Evolutionary conservation across 2,113 vertebrate genomes (phyloP).

Genomic region (Cyprinodon variegatus): DNA sequence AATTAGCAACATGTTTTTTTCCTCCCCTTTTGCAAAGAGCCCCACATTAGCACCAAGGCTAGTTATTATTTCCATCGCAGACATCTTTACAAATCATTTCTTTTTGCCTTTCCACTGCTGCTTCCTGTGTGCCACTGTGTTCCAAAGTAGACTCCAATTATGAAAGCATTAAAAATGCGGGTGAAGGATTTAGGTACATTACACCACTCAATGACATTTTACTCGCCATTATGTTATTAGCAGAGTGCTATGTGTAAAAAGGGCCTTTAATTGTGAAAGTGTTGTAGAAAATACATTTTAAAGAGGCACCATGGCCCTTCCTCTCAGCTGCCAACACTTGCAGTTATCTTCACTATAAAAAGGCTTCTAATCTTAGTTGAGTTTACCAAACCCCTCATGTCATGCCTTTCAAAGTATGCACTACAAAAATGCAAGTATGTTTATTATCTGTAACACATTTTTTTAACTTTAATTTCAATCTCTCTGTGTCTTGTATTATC

Average conservation of each 20-base stretch:
- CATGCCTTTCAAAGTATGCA: conserved; percentile 38
- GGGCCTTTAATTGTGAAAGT: conserved; percentile 80
- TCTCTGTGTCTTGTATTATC: neutral
- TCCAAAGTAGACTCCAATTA: conserved; percentile 84
- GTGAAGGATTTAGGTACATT: conserved; percentile 83
- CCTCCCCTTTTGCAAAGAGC: conserved; percentile 75
- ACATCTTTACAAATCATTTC: conserved; percentile 83
- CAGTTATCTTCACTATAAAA: conserved; percentile 62
- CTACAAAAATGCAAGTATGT: conserved; percentile 17
- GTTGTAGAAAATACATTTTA: conserved; percentile 79
- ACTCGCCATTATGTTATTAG: conserved; percentile 85
- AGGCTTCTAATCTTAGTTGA: conserved; percentile 60
- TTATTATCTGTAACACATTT: neutral
- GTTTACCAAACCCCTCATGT: conserved; percentile 65
- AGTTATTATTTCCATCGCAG: conserved; percentile 79
- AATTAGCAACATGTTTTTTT: conserved; percentile 79
- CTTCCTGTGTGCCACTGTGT: conserved; percentile 62
- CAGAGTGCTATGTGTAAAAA: conserved; percentile 74
- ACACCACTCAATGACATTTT: conserved; percentile 84
- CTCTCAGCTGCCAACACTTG: conserved; percentile 33
- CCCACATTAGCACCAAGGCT: conserved; percentile 82
- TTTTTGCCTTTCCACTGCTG: conserved; percentile 67
- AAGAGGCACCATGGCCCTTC: conserved; percentile 61
- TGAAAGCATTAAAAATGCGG: conserved; percentile 81
- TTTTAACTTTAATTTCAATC: neutral